Conservation (phyloP, 92 coral and sea anemone genomes). For the Epizoanthus rinbou region DNA sequence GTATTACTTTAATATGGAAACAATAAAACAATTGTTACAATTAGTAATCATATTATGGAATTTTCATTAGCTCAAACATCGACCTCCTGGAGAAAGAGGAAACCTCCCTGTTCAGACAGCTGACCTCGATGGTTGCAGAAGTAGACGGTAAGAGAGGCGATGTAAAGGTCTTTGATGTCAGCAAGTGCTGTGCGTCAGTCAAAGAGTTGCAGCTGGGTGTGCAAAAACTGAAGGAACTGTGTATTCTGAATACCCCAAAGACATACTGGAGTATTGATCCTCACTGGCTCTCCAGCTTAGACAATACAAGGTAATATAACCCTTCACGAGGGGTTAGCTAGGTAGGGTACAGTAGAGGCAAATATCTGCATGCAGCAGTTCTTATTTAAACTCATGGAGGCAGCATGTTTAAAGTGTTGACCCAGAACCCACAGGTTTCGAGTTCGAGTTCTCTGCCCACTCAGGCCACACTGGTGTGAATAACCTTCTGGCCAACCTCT, state of each 20-base stretch:
- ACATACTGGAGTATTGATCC: conserved; percentile 85
- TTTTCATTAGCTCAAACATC: conserved; percentile 74
- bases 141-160: conserved; percentile 70
- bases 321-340: not conserved
- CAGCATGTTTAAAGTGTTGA: too few species aligned
- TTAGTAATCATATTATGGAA: not conserved
- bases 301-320: conserved; percentile 71
- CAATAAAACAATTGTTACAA: not conserved
- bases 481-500: too few species aligned
- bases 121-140: conserved; percentile 73
- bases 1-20: not conserved
- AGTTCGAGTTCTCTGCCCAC: too few species aligned
- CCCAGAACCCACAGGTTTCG: too few species aligned
- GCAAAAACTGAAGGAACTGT: conserved; percentile 78
- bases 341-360: not conserved
- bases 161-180: conserved; percentile 77
- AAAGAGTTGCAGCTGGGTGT: conserved; percentile 77
- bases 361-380: too few species aligned
- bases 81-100: conserved; percentile 89
- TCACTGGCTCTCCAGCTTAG: conserved; percentile 90
- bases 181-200: conserved; percentile 73
- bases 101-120: conserved; percentile 73
- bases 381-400: too few species aligned
- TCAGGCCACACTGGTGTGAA: too few species aligned
- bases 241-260: conserved; percentile 88